Conservation (phyloP, 1,140 invertebrate species). For the Leptopilina clavipes region DNA sequence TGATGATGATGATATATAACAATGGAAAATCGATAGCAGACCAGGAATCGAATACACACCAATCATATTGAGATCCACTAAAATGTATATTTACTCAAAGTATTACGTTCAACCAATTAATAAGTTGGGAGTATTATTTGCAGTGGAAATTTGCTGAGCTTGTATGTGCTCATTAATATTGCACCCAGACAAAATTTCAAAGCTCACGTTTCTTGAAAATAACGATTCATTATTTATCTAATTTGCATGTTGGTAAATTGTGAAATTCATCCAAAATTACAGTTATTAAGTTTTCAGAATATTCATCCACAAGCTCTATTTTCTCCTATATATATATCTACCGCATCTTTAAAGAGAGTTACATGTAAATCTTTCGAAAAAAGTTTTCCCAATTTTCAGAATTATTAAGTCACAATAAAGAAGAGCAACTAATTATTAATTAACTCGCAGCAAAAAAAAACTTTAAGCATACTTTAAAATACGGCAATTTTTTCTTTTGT, state of each 20-base stretch:
- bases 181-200: background rate
- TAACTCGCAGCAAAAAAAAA: too few relatives aligned
- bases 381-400: too few relatives aligned
- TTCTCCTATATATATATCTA: too few relatives aligned
- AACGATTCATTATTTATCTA: constrained; percentile 7
- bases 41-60: too few relatives aligned
- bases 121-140: constrained; percentile 8
- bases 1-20: too few relatives aligned
- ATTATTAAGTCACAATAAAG: too few relatives aligned
- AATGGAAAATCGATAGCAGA: too few relatives aligned
- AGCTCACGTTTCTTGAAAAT: constrained; percentile 1
- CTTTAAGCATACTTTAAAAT: too few relatives aligned
- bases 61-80: background rate
- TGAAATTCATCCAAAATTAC: background rate
- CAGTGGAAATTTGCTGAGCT: constrained; percentile 6
- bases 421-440: too few relatives aligned
- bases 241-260: constrained; percentile 12
- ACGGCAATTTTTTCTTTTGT: background rate
- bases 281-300: background rate
- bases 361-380: too few relatives aligned
- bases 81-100: background rate
- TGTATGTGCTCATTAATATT: constrained; percentile 11
- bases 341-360: too few relatives aligned
- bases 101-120: constrained; percentile 16
- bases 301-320: too few relatives aligned